phyloP scores from a whole-genome alignment of 2,888 invertebrate genomes.

The Entomobrya proxima region DNA sequence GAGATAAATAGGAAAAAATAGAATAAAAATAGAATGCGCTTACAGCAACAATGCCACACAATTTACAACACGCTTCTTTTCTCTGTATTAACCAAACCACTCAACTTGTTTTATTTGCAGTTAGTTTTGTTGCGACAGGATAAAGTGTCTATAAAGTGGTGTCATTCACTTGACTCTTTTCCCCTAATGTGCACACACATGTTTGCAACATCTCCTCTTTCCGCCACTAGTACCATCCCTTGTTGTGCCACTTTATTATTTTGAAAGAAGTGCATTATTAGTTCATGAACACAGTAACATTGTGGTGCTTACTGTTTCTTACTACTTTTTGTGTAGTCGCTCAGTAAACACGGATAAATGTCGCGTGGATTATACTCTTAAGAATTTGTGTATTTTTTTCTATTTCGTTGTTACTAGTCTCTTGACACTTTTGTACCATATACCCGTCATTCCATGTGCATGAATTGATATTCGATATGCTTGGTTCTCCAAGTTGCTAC shows the following conservation, averaged over 20 bases:
- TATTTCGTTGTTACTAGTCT: conserved; percentile 44
- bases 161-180: conserved; percentile 25
- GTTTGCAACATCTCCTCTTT: background rate
- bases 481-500: background rate
- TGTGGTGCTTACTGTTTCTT: no score
- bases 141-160: conserved; percentile 49
- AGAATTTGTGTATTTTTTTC: conserved; percentile 1
- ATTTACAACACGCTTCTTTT: background rate
- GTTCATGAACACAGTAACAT: background rate
- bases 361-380: conserved; percentile 20
- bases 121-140: conserved; percentile 30
- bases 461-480: conserved; percentile 18
- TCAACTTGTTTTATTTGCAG: conserved; percentile 15
- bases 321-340: no score
- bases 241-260: conserved; percentile 21
- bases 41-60: background rate
- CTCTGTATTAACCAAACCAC: conserved; percentile 22
- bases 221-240: background rate
- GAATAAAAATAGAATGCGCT: background rate
- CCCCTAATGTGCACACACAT: background rate
- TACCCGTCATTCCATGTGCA: background rate
- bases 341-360: background rate
- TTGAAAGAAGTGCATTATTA: background rate
- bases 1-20: conserved; percentile 1
- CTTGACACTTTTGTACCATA: conserved; percentile 50